phyloP scores from a whole-genome alignment of 2,888 invertebrate genomes.

The Phengaris arion region DNA sequence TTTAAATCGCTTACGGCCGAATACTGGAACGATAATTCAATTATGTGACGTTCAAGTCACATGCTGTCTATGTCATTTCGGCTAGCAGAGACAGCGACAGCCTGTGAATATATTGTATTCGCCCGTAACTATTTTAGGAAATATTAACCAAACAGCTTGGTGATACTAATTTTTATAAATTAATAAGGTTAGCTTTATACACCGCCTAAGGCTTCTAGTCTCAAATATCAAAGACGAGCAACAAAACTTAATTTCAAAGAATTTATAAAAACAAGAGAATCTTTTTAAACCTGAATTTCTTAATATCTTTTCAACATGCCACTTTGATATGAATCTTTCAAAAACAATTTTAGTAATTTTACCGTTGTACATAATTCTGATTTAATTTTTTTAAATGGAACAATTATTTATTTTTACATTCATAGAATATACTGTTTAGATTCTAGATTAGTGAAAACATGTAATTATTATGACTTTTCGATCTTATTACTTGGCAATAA shows the following conservation, averaged over 20 bases:
- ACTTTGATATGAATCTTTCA: constrained; percentile 5
- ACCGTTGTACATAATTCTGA: no score
- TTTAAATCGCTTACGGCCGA: no score
- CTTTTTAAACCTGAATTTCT: constrained; percentile 12
- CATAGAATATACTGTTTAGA: background rate
- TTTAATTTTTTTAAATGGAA: no score
- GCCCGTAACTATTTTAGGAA: background rate
- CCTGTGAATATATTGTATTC: no score
- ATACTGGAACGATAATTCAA: no score
- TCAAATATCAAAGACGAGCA: constrained; percentile 18
- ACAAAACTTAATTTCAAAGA: constrained; percentile 27
- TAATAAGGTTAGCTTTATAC: constrained; percentile 12
- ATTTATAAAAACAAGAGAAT: constrained; percentile 34
- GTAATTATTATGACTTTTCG: no score
- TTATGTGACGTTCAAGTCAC: no score
- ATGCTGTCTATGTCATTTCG: no score
- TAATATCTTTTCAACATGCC: constrained; percentile 12
- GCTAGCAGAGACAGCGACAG: no score
- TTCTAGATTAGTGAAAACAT: background rate
- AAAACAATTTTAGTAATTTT: constrained; percentile 10
- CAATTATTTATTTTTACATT: no score
- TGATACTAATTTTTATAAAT: background rate
- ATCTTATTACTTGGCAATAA: no score
- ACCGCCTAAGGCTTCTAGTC: constrained; percentile 15
- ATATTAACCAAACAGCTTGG: no score